phyloP scores from a whole-genome alignment of 2,113 vertebrate species.

The Acinonyx jubatus region DNA sequence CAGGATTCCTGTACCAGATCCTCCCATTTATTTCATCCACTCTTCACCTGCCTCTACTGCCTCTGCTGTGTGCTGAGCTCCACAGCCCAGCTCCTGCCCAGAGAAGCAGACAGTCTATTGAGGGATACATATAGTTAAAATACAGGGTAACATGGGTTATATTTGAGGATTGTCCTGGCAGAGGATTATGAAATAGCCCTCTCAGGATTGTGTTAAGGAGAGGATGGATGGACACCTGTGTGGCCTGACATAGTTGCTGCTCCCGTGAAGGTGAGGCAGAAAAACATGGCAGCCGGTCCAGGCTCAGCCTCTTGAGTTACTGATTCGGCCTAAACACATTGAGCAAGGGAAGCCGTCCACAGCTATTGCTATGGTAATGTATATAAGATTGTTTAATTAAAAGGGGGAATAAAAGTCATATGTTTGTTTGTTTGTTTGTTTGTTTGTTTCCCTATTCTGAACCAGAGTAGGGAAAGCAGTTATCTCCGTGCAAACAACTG shows the following conservation, averaged over 20 bases:
- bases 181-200: neutral
- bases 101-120: neutral
- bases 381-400: constrained; percentile 44
- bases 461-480: constrained; percentile 28
- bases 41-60: neutral
- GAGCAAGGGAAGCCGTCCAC: neutral
- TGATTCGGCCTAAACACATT: neutral
- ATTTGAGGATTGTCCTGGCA: neutral
- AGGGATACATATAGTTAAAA: neutral
- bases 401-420: constrained; percentile 4
- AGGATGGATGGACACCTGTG: neutral
- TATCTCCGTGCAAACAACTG: neutral
- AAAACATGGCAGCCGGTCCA: neutral
- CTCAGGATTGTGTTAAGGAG: neutral
- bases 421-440: neutral
- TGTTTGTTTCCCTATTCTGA: neutral
- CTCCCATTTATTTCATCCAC: neutral
- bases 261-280: neutral
- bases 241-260: neutral
- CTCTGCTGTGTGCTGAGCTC: neutral
- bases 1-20: neutral
- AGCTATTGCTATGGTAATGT: constrained; percentile 21
- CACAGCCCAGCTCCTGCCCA: neutral
- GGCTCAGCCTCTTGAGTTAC: neutral
- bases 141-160: neutral